A percentile compares a stretch with the other conserved stretches of the same genome.
phyloP scores from a whole-genome alignment of 2,797 vertebrate genomes.

The Gymnothorax reevesii region DNA sequence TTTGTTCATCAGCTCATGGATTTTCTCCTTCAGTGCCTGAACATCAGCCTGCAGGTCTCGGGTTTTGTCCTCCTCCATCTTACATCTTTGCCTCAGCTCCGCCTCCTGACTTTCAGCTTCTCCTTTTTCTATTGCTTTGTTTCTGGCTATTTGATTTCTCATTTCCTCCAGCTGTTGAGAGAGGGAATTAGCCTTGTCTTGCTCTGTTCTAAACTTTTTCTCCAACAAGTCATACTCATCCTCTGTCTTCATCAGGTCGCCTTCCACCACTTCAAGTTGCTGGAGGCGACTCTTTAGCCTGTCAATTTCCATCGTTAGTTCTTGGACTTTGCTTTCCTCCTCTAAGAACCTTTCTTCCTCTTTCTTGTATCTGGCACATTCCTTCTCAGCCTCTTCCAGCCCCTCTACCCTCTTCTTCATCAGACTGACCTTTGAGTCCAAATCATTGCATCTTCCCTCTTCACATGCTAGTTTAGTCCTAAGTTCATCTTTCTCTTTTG shows the following conservation, averaged over 20 bases:
- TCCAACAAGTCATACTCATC: constrained; percentile 93
- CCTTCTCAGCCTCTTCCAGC: constrained; percentile 79
- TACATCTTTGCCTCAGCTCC: constrained; percentile 82
- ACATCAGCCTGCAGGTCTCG: constrained; percentile 86
- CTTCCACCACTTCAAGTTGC: constrained; percentile 92
- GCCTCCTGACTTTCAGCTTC: constrained; percentile 84
- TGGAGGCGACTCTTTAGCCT: constrained; percentile 85
- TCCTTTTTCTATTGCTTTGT: constrained; percentile 90
- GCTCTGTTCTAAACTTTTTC: constrained; percentile 89
- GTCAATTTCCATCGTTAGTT: constrained; percentile 86
- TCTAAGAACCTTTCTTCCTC: constrained; percentile 61
- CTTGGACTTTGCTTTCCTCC: constrained; percentile 84
- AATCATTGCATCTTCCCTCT: constrained; percentile 80
- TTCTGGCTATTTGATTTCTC: constrained; percentile 85
- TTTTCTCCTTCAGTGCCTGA: constrained; percentile 94
- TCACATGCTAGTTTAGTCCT: constrained; percentile 76
- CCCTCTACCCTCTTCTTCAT: constrained; percentile 82
- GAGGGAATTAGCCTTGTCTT: constrained; percentile 88
- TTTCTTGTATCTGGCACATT: constrained; percentile 70
- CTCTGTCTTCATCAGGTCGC: constrained; percentile 95
- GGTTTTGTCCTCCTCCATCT: constrained; percentile 83
- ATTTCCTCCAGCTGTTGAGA: constrained; percentile 88
- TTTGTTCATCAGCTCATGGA: constrained; percentile 95
- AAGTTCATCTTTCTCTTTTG: constrained; percentile 83
- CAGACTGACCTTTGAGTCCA: constrained; percentile 73